Evolutionary conservation across 1,140 invertebrate genomes (phyloP).

Genomic region (Patella vulgata): DNA sequence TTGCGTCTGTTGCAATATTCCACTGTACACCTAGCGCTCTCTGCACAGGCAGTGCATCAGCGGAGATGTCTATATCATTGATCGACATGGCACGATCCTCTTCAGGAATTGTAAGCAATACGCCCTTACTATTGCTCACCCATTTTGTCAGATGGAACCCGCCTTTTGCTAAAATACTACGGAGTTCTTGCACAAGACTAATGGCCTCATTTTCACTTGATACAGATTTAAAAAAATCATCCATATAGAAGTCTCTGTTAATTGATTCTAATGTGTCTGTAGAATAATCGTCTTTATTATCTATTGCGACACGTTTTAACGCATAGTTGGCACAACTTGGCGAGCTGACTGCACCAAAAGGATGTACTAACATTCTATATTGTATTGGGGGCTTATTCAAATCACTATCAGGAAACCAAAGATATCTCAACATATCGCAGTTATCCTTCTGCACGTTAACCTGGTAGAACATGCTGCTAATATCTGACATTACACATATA

Average conservation of each 20-base stretch:
- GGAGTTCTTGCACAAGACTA: too few species aligned
- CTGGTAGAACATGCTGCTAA: conserved; percentile 51
- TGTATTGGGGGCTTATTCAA: background rate
- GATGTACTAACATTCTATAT: conserved; percentile 34
- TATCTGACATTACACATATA: conserved; percentile 44
- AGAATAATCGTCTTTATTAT: conserved; percentile 20
- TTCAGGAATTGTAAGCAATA: too few species aligned
- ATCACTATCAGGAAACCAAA: conserved; percentile 32
- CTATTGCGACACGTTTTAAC: conserved; percentile 26
- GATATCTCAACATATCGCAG: conserved; percentile 32
- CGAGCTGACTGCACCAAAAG: conserved; percentile 30
- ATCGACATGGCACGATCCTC: too few species aligned
- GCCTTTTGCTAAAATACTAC: too few species aligned
- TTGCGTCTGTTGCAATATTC: conserved; percentile 27
- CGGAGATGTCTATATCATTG: too few species aligned
- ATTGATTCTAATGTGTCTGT: conserved; percentile 21
- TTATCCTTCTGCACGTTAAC: conserved; percentile 19
- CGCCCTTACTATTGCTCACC: too few species aligned
- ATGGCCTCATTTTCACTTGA: conserved; percentile 23
- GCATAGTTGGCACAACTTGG: conserved; percentile 36
- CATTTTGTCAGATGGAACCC: too few species aligned
- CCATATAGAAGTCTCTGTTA: conserved; percentile 40
- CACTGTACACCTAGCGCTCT: conserved; percentile 29
- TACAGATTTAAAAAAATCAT: conserved; percentile 39
- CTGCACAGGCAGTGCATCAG: too few species aligned